Evolutionary conservation across 1,140 invertebrate species (phyloP).

Genomic region (Andricus grossulariae): DNA sequence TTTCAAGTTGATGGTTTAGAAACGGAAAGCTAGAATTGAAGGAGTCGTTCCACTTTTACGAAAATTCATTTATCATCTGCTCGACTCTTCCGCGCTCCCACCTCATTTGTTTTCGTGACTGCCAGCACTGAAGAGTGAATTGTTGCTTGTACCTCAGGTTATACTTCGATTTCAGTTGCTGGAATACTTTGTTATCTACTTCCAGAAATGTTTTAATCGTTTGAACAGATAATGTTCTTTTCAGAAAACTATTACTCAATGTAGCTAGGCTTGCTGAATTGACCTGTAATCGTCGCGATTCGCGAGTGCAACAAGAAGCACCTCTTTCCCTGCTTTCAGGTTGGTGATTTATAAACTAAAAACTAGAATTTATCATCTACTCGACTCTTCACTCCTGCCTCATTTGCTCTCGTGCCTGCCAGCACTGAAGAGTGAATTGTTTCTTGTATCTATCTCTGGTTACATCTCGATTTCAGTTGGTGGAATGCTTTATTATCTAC

Average conservation of each 20-base stretch:
- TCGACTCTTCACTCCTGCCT: background rate
- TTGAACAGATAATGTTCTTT: too few species aligned
- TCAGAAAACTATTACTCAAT: too few species aligned
- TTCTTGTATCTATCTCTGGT: background rate
- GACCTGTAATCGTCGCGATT: background rate
- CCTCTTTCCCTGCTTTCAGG: background rate
- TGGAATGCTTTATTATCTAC: background rate
- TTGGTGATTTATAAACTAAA: background rate
- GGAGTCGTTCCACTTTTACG: background rate
- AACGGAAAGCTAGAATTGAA: background rate
- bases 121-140: slow-evolving; percentile 21
- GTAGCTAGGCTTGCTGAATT: too few species aligned
- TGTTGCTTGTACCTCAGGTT: slow-evolving; percentile 11
- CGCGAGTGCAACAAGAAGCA: background rate
- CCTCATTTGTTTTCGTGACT: slow-evolving; percentile 20
- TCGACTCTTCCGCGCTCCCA: background rate
- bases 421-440: background rate
- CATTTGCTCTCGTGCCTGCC: slow-evolving; percentile 11
- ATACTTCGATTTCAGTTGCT: background rate
- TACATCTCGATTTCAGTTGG: slow-evolving; percentile 3
- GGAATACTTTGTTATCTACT: background rate
- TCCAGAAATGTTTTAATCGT: background rate
- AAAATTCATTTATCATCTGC: slow-evolving; percentile 18
- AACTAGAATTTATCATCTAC: background rate
- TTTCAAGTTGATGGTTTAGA: background rate